Evolutionary conservation across 2,888 invertebrate genomes (phyloP), one percentile per base, ranked within the genome.

Genomic region (Troglohyphantes excavatus): DNA sequence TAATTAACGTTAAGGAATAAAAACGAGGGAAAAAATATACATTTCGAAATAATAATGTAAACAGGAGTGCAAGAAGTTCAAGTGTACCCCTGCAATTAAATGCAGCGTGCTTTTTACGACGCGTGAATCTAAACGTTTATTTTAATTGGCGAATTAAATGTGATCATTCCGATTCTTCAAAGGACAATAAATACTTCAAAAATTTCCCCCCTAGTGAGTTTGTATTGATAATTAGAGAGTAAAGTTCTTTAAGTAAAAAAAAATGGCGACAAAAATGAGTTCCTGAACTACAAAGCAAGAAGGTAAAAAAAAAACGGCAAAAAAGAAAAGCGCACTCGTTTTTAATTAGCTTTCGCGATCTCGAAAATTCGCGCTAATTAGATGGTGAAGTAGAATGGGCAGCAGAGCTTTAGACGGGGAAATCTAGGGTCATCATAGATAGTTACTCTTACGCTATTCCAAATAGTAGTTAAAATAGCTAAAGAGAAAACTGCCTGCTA

Each of bases 381-480:
- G 79, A 81, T 67, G 79, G 26, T 81, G 46, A 81, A 53, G n/a
- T 29, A 43, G n/a, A 19, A 27, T 67, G 46, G 43, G 29, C 11
- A 19, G 43, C 46, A 79, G 17, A 65, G 21, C 26, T n/a, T 11
- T 39, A 39, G 13, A 2, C 39, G 61, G 39, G 21, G 46, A 53
- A 68, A 53, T 67, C 53, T 43, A 53, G 46, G 67, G 53, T 68
- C 53, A 81, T 26, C 59, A 33, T 59, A 75, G 59, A 75, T 27
- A 61, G 73, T 43, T 39, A 33, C 23, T 81, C 46, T 21, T 19
- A 11, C 21, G 26, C 39, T 29, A 29, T 68, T 43, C 67, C 27
- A 29, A 46, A 46, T 81, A 81, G 67, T 67, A 67, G 67, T 81
- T 63, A 83, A 83, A 83, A 83, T 72, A 61, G 83, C 70, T 63